Evolutionary conservation across 2,888 invertebrate genomes (phyloP).

Genomic region (Digitonthophagus gazella): DNA sequence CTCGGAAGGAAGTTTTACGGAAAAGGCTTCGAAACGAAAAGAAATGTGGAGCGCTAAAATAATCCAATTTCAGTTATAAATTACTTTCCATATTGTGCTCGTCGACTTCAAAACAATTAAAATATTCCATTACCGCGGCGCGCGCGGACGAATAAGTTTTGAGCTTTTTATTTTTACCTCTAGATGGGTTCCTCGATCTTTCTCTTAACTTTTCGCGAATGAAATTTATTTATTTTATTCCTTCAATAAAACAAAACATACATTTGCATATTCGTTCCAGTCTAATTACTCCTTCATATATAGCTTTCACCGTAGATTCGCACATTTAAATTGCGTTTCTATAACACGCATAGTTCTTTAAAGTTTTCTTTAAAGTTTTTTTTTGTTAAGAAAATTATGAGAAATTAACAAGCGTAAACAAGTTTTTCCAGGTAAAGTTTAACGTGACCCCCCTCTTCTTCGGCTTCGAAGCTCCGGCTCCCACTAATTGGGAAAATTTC

Average conservation of each 20-base stretch:
- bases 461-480: not conserved
- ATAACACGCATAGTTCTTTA: too few relatives aligned
- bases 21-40: not conserved
- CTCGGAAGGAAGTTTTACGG: not conserved
- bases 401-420: not conserved
- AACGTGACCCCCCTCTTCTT: not conserved
- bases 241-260: not conserved
- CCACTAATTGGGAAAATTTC: not conserved
- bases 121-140: slow-evolving; percentile 13
- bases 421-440: not conserved
- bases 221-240: too few relatives aligned
- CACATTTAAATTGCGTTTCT: too few relatives aligned
- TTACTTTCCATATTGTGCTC: slow-evolving; percentile 24
- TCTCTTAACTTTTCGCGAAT: not conserved
- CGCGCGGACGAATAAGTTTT: not conserved
- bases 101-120: slow-evolving; percentile 14
- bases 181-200: too few relatives aligned
- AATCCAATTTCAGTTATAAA: slow-evolving; percentile 24
- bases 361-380: not conserved
- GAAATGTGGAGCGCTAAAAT: slow-evolving; percentile 2
- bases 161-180: not conserved
- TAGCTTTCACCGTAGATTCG: not conserved
- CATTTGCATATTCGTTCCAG: not conserved
- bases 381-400: not conserved
- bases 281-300: not conserved